A percentile compares a stretch with the other conserved stretches of the same genome.
phyloP scores from a whole-genome alignment of 53 echinoderm and acorn worm species.

The Paelopatides confundens region DNA sequence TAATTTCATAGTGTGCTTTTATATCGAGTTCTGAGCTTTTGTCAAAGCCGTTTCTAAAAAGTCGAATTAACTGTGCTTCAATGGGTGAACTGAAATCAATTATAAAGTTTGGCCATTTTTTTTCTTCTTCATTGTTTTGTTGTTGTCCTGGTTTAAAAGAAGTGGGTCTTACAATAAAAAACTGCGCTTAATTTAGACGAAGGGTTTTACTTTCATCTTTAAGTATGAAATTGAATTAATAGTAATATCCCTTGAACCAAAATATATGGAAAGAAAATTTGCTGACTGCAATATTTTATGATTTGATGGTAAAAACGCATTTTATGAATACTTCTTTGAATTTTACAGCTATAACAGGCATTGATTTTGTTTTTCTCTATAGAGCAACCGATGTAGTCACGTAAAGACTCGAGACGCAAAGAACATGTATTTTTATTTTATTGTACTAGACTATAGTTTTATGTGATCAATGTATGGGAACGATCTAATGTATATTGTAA shows the following conservation, averaged over 20 bases:
- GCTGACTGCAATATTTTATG: background rate
- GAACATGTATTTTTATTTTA: too few species aligned
- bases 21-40: constrained; percentile 7
- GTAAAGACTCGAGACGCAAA: too few species aligned
- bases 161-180: constrained; percentile 24
- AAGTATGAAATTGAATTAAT: background rate
- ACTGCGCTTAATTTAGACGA: background rate
- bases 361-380: too few species aligned
- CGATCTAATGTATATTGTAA: too few species aligned
- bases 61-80: constrained; percentile 28
- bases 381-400: too few species aligned
- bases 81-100: constrained; percentile 23
- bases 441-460: too few species aligned
- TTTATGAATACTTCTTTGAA: too few species aligned
- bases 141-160: too few species aligned
- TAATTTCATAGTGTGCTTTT: constrained; percentile 7
- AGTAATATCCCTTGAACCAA: background rate
- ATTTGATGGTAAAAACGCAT: background rate
- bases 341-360: too few species aligned
- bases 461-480: too few species aligned
- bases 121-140: background rate
- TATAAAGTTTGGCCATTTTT: constrained; percentile 3
- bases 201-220: background rate
- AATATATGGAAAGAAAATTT: background rate
- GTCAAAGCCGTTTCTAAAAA: constrained; percentile 18